These are phyloP conservation scores for Paramormyrops kingsleyae DNA, from an alignment of 2,113 vertebrate species.

Conservation along the genomic window DNA sequence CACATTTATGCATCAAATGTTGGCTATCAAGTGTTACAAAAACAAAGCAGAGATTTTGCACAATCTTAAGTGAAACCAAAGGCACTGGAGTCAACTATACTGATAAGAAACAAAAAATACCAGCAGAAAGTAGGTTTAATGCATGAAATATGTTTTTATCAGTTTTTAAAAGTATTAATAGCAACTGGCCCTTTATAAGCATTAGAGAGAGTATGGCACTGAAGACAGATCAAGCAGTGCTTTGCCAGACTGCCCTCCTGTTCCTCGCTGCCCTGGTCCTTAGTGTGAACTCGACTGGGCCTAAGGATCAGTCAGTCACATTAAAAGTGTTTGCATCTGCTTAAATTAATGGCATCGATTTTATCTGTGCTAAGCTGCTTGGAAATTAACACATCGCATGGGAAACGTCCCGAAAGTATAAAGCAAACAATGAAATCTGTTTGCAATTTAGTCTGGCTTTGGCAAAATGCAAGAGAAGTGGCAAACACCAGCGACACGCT, in stretches of 20 bases:
- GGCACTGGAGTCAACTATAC: not conserved
- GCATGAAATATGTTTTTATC: not conserved
- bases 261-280: not conserved
- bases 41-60: not conserved
- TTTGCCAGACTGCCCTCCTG: not conserved
- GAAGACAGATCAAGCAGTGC: not conserved
- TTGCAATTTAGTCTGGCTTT: constrained; percentile 1
- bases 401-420: not conserved
- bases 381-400: not conserved
- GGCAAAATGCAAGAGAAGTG: not conserved
- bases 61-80: not conserved
- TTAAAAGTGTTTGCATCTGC: not conserved
- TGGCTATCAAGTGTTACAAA: not conserved
- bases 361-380: not conserved
- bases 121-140: not conserved
- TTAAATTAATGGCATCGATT: not conserved
- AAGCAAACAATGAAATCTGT: not conserved
- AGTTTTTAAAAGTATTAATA: not conserved
- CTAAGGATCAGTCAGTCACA: not conserved
- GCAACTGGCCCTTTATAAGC: not conserved
- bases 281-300: not conserved
- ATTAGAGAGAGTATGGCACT: not conserved
- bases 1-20: constrained; percentile 9
- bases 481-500: not conserved
- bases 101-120: not conserved